Conservation (phyloP, 2,888 invertebrate genomes). For the Augochlorella aurata region DNA sequence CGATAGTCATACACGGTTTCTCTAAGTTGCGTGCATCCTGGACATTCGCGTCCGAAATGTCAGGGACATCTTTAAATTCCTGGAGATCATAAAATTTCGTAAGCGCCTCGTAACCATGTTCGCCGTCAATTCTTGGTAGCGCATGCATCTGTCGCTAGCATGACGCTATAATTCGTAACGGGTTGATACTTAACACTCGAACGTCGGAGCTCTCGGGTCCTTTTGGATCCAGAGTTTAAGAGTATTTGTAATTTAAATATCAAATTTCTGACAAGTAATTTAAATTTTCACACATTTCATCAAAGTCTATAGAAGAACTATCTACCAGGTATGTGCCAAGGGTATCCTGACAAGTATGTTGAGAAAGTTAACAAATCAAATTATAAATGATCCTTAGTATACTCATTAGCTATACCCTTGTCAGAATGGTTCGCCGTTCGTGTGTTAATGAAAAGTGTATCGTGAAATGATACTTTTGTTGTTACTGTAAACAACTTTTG, state of each 20-base stretch:
- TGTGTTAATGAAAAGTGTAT: neutral
- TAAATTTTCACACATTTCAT: too few species aligned
- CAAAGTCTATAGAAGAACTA: too few species aligned
- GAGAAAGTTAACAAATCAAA: too few species aligned
- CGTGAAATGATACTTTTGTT: neutral
- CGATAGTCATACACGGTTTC: neutral
- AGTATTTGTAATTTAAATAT: too few species aligned
- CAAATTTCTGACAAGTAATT: too few species aligned
- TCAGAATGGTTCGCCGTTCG: too few species aligned
- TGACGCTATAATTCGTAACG: neutral
- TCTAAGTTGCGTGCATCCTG: conserved; percentile 7
- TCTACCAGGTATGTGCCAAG: too few species aligned
- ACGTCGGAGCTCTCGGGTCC: too few species aligned
- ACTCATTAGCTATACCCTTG: too few species aligned
- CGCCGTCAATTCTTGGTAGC: neutral
- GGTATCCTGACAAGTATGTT: too few species aligned
- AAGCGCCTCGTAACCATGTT: neutral
- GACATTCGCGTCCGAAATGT: conserved; percentile 6
- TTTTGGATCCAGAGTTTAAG: too few species aligned
- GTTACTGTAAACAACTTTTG: neutral
- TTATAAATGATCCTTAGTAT: too few species aligned
- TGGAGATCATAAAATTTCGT: neutral
- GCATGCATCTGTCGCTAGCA: neutral
- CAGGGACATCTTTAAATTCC: conserved; percentile 8
- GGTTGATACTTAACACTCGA: neutral